These are phyloP conservation scores for Drosophila helvetica DNA, from an alignment of 2,888 invertebrate genomes.

Conservation along the genomic window DNA sequence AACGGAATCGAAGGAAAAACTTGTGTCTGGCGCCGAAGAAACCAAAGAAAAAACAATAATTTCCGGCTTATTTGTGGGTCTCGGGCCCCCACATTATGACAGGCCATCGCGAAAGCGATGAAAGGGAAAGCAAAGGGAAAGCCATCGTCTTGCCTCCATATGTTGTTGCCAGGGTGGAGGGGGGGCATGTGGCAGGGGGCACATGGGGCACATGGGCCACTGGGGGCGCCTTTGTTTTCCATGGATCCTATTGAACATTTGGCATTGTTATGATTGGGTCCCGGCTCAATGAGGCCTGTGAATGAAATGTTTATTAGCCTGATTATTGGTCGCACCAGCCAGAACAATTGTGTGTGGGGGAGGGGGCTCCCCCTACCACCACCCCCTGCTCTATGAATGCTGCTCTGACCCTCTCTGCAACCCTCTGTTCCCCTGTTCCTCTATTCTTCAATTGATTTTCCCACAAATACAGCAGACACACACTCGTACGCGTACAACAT, in stretches of 20 bases:
- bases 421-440: constrained; percentile 21
- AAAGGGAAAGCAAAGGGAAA: constrained; percentile 46
- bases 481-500: constrained; percentile 3
- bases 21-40: constrained; percentile 3
- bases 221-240: constrained; percentile 28
- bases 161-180: constrained; percentile 14
- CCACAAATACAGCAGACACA: constrained; percentile 13
- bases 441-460: constrained; percentile 36
- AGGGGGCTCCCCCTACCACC: neutral
- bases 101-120: constrained; percentile 40
- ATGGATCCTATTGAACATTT: constrained; percentile 40
- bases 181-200: too few species aligned
- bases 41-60: constrained; percentile 47
- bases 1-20: neutral
- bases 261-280: constrained; percentile 44
- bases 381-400: neutral
- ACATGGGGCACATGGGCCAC: too few species aligned
- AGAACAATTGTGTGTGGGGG: neutral
- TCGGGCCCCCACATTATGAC: constrained; percentile 50
- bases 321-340: constrained; percentile 43
- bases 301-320: constrained; percentile 63
- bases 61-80: constrained; percentile 57
- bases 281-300: constrained; percentile 50
- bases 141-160: constrained; percentile 40
- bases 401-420: neutral